Evolutionary conservation across 2,113 vertebrate species (phyloP).

Genomic region (Sturnus vulgaris): DNA sequence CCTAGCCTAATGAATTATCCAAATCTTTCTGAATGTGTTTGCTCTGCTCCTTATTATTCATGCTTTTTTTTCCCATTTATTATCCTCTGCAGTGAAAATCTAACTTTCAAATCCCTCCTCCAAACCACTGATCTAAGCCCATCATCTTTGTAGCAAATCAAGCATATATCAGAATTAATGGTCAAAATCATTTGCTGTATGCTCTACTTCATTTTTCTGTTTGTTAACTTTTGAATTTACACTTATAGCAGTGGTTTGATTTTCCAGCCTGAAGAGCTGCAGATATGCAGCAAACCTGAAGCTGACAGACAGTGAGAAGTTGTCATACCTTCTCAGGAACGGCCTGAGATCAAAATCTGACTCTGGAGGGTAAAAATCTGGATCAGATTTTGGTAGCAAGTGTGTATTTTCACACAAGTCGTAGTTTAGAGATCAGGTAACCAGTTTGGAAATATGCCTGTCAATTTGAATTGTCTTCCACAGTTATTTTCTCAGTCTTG

Average conservation of each 20-base stretch:
- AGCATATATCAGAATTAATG: neutral
- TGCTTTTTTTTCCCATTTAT: slow-evolving; percentile 1
- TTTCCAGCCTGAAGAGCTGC: neutral
- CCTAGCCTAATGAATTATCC: slow-evolving; percentile 36
- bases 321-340: neutral
- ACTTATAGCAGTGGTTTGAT: neutral
- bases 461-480: neutral
- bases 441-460: neutral
- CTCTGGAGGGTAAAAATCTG: neutral
- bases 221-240: neutral
- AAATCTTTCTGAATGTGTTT: slow-evolving; percentile 24
- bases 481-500: neutral
- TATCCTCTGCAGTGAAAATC: neutral
- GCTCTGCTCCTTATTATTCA: slow-evolving; percentile 13
- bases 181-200: neutral
- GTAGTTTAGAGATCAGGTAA: neutral
- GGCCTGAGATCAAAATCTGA: neutral
- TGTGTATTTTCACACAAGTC: neutral
- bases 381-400: neutral
- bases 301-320: neutral
- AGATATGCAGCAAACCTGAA: neutral
- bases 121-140: neutral
- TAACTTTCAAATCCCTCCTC: slow-evolving; percentile 29
- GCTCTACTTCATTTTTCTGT: neutral
- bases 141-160: neutral